Base-by-base conservation (phyloP, 2,888 invertebrate species). In the Panopea generosa region DNA sequence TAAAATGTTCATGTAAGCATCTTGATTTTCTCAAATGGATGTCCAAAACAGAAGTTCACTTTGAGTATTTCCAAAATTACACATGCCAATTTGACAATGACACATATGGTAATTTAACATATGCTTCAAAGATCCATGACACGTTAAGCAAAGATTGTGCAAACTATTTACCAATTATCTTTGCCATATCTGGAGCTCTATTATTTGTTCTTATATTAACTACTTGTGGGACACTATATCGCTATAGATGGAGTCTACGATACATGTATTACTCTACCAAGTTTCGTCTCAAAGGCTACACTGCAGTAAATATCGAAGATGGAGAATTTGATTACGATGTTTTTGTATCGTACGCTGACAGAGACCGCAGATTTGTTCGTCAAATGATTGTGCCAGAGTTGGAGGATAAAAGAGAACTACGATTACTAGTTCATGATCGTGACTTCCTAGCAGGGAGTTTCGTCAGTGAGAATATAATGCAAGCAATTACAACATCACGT, bases 231-330 rank as follows among this genome's bases (percentile, higher is more conserved):
- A 43, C 77, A 2, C 29, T 68, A 1, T 72, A 72, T 22, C 33
- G 72, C n/a, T 77, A 65, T 49, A 52, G 72, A 26, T 77, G 77
- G 77, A 49, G 68, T 38, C 20, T 77, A 9, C 63, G 77, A 1
- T 77, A 77, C 29, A 67, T 77, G 52, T 77, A 72, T 50, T 77
- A 77, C 43, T 70, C 68, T 9, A 63, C 72, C 16, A 77, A 72
- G 27, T 47, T 67, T 11, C 33, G 65, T 50, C 55, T 62, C 45
- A 57, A 66, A 20, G 61, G 50, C 11, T 43, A 61, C 14, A n/a
- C 20, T 14, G 45, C 45, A 22, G 22, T 71, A n/a, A 43, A 63
- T 20, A 56, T 43, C 16, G 62, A 49, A n/a, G 53, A 63, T 33
- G 27, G 59, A 9, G 26, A 50, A 18, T 79, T 60, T 40, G 45